phyloP scores from a whole-genome alignment of 2,113 vertebrate species.

The Leucopsar rothschildi region DNA sequence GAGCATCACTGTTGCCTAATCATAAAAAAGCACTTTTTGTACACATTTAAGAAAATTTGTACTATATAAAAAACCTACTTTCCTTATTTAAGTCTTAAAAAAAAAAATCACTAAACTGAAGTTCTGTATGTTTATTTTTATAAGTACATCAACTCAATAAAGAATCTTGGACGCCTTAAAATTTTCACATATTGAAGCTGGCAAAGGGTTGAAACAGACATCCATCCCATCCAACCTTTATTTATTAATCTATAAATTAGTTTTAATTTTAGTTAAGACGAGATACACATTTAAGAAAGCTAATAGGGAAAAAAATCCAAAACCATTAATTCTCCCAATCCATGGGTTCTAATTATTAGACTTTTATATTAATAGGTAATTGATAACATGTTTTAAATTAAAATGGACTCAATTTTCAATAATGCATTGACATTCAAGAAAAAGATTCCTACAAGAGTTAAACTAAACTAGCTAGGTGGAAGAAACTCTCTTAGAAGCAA shows the following conservation, averaged over 20 bases:
- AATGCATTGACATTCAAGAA: background rate
- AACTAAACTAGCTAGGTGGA: background rate
- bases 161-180: fast-evolving
- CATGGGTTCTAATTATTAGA: background rate
- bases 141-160: background rate
- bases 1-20: background rate
- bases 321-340: background rate
- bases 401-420: background rate
- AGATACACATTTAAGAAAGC: background rate
- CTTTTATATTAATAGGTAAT: background rate
- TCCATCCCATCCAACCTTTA: background rate
- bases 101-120: background rate
- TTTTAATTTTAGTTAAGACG: background rate
- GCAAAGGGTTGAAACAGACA: background rate
- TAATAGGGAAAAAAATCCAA: fast-evolving
- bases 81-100: background rate
- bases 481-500: background rate
- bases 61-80: background rate
- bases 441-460: background rate
- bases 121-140: background rate
- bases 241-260: background rate
- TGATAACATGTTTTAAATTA: background rate
- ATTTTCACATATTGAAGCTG: background rate
- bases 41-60: background rate
- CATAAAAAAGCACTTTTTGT: background rate